Percentiles rank a stretch among this genome's conserved stretches.
phyloP scores from a whole-genome alignment of 2,888 invertebrate genomes.

The Diplolepis rosae region DNA sequence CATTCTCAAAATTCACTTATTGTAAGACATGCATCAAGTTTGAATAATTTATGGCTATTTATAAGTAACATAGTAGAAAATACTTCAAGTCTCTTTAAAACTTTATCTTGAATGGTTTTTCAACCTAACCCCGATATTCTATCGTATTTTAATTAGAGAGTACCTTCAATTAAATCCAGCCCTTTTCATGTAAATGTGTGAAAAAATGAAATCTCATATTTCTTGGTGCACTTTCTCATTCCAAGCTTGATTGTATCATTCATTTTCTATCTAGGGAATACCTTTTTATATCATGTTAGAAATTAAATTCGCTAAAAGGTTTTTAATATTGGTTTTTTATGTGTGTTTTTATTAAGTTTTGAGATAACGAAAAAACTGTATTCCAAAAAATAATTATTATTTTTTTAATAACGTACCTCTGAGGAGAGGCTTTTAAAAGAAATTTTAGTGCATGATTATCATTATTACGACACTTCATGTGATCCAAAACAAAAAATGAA shows the following conservation, averaged over 20 bases:
- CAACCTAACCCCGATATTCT: conserved; percentile 1
- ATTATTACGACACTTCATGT: too few species aligned
- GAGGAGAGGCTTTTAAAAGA: too few species aligned
- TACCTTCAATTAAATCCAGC: not conserved
- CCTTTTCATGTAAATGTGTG: conserved; percentile 3
- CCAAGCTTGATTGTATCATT: not conserved
- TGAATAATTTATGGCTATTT: conserved; percentile 10
- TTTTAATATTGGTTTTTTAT: too few species aligned
- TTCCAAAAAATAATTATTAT: too few species aligned
- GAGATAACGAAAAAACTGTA: too few species aligned
- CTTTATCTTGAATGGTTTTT: conserved; percentile 1
- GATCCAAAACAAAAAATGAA: too few species aligned
- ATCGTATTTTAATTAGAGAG: not conserved
- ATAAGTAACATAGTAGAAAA: not conserved
- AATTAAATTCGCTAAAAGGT: too few species aligned
- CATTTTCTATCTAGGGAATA: not conserved
- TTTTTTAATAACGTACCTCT: too few species aligned
- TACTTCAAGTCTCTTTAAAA: not conserved
- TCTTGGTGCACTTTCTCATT: not conserved
- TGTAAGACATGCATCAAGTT: not conserved
- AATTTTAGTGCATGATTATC: too few species aligned
- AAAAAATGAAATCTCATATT: conserved; percentile 5
- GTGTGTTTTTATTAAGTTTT: too few species aligned
- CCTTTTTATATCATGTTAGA: not conserved
- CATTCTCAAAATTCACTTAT: not conserved